Evolutionary conservation across 2,888 invertebrate species (phyloP).

Genomic region (Lypha dubia): DNA sequence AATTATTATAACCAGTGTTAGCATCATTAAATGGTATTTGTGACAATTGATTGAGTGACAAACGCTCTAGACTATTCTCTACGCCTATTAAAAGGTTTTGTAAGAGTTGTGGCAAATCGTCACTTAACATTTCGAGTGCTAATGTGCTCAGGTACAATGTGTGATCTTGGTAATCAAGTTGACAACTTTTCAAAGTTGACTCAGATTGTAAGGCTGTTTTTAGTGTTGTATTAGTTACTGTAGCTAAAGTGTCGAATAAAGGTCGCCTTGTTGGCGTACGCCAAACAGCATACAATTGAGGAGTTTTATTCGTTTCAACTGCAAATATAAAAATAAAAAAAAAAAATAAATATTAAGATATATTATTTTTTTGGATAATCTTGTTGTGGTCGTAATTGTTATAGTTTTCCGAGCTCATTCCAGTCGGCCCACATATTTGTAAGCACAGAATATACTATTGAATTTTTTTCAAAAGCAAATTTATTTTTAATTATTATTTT

Average conservation of each 20-base stretch:
- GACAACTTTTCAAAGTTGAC: conserved; percentile 78
- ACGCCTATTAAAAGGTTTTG: conserved; percentile 88
- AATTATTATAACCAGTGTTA: conserved; percentile 48
- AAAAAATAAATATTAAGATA: not conserved
- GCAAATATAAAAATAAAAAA: conserved; percentile 49
- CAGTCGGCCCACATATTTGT: conserved; percentile 7
- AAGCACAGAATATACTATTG: too few relatives aligned
- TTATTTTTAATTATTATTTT: too few relatives aligned
- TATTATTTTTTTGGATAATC: conserved; percentile 3
- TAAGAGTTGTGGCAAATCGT: conserved; percentile 86
- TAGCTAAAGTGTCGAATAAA: conserved; percentile 22
- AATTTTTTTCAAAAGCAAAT: too few relatives aligned
- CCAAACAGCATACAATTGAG: conserved; percentile 81
- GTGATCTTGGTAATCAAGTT: conserved; percentile 80
- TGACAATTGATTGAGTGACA: conserved; percentile 87
- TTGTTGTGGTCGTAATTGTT: conserved; percentile 17
- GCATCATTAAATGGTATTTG: conserved; percentile 80
- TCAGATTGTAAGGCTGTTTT: conserved; percentile 69
- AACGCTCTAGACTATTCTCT: conserved; percentile 88
- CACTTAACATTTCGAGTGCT: conserved; percentile 82
- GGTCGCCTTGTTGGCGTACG: conserved; percentile 75
- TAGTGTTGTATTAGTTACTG: conserved; percentile 53
- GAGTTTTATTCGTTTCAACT: conserved; percentile 75
- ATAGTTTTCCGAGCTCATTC: not conserved
- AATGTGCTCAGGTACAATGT: conserved; percentile 80